phyloP scores from a whole-genome alignment of 1,140 invertebrate genomes.

The Drosophila sp. region DNA sequence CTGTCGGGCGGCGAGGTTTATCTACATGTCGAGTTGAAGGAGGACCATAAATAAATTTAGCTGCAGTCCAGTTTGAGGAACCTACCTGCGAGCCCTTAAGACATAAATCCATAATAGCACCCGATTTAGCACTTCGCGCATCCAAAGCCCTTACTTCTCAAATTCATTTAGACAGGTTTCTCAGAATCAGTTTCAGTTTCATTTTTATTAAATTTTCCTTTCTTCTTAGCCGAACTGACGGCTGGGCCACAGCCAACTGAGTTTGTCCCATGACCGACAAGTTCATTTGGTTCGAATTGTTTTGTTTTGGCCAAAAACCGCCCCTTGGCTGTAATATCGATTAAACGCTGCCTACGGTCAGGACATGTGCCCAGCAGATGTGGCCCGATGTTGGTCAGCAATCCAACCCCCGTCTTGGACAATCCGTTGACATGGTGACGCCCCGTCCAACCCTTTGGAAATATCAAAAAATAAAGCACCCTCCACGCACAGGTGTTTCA shows the following conservation, averaged over 20 bases:
- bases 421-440: conserved; percentile 66
- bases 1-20: conserved; percentile 78
- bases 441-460: not conserved
- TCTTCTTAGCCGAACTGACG: conserved; percentile 33
- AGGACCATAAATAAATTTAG: not conserved
- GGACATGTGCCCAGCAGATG: conserved; percentile 52
- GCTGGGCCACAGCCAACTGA: conserved; percentile 67
- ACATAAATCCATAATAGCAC: conserved; percentile 83
- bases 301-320: conserved; percentile 52
- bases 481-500: conserved; percentile 23
- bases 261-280: conserved; percentile 37
- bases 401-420: conserved; percentile 58
- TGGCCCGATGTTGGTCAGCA: conserved; percentile 64
- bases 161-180: conserved; percentile 50
- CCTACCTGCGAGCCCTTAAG: conserved; percentile 75
- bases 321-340: conserved; percentile 48
- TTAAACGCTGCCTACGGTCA: conserved; percentile 46
- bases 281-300: conserved; percentile 17
- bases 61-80: not conserved
- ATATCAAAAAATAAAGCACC: not conserved
- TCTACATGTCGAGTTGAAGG: conserved; percentile 40
- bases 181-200: too few species aligned
- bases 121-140: conserved; percentile 30
- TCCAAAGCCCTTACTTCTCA: conserved; percentile 17
- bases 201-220: not conserved